These are phyloP conservation scores for Mystacornis crossleyi DNA, from an alignment of 2,113 vertebrate genomes.

Conservation along the genomic window DNA sequence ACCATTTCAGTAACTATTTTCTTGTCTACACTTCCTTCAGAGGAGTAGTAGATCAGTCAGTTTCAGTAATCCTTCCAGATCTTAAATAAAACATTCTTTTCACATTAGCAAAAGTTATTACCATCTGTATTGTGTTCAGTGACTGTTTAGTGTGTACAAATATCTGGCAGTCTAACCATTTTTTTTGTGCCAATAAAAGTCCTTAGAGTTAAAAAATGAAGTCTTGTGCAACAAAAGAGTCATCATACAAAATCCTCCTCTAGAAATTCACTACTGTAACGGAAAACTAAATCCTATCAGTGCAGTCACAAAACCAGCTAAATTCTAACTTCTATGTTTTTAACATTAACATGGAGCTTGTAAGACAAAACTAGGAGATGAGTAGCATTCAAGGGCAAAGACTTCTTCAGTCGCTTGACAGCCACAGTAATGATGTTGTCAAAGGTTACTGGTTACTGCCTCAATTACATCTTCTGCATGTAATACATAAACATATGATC, in stretches of 20 bases:
- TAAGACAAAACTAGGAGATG: background rate
- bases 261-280: constrained; percentile 41
- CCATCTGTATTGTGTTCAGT: constrained; percentile 74
- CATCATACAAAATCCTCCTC: background rate
- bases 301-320: background rate
- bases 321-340: background rate
- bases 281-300: background rate
- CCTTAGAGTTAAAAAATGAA: constrained; percentile 70
- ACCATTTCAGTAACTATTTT: background rate
- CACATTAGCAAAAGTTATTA: constrained; percentile 57
- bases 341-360: background rate
- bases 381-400: background rate
- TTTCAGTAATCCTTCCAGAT: constrained; percentile 31
- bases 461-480: background rate
- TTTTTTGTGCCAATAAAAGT: constrained; percentile 52
- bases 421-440: background rate
- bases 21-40: background rate
- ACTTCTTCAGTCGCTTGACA: background rate
- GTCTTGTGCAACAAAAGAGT: constrained; percentile 60
- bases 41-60: background rate
- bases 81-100: constrained; percentile 58
- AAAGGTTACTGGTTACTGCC: background rate
- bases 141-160: constrained; percentile 66
- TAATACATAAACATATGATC: background rate
- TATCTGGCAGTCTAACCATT: constrained; percentile 59